These are phyloP conservation scores for Aelia acuminata DNA, from an alignment of 2,888 invertebrate species.

Conservation along the genomic window DNA sequence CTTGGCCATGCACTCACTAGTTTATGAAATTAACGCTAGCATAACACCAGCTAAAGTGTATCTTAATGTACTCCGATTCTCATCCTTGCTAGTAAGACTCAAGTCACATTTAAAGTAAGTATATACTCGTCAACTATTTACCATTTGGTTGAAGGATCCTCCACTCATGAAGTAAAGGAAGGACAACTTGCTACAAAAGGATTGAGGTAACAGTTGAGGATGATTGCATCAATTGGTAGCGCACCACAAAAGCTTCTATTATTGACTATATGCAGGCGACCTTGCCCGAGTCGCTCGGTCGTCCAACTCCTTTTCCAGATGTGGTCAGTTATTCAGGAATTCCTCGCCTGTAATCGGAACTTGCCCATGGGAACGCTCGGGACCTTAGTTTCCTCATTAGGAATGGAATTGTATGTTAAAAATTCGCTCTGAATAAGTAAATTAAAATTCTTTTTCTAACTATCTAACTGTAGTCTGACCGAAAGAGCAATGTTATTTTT, in stretches of 20 bases:
- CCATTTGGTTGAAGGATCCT: too few species aligned
- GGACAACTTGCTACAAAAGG: background rate
- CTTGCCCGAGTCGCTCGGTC: background rate
- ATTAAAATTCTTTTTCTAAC: background rate
- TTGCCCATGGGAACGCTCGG: background rate
- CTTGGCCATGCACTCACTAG: too few species aligned
- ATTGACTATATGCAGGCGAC: background rate
- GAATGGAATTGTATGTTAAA: background rate
- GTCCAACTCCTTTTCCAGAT: conserved; percentile 23
- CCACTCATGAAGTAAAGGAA: too few species aligned
- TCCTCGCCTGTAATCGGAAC: background rate
- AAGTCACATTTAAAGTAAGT: too few species aligned
- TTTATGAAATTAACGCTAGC: too few species aligned
- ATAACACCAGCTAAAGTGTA: too few species aligned
- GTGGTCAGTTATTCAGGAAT: conserved; percentile 3
- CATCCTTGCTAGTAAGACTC: too few species aligned
- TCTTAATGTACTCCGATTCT: too few species aligned
- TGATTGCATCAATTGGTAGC: background rate
- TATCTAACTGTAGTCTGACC: too few species aligned
- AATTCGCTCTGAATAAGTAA: background rate
- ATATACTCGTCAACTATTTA: too few species aligned
- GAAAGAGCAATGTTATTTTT: too few species aligned
- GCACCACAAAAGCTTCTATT: background rate
- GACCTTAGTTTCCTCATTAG: background rate
- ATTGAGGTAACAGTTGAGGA: background rate